Base-by-base conservation (phyloP, 2,797 vertebrate species). In the Carduelis carduelis region DNA sequence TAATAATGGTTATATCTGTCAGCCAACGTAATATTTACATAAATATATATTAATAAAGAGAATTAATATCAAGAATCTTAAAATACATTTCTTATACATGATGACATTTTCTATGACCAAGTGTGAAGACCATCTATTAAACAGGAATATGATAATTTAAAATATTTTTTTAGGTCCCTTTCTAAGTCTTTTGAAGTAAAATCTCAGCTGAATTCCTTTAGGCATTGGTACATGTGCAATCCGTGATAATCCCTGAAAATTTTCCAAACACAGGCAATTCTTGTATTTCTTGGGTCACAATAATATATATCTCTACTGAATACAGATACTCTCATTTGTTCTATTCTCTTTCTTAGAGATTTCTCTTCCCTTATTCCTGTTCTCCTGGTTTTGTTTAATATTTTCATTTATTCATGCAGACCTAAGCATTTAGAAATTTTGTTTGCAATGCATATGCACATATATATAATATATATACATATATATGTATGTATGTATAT, bases 21-120 rank as follows among this genome's bases (percentile, higher is more conserved):
- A 93, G 49, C 30, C 34, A 90, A 35, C 30, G 64, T 68, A 37
- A 57, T 87, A 84, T 88, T 89, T 91, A 61, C 12, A 66, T 63
- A 76, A 80, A 83, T 60, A 61, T 8, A 80, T 46, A 79, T 44
- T 32, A 95, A 84, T 23, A 72, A 55, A 43, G 27, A 55, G 4
- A 91, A 75, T 30, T 34, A 84, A 50, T 63, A 78, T 35, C 10
- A 57, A 39, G 16, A 81, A 60, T 52, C 8, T 59, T 55, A 50
- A 28, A 21, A 53, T 52, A 2, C 1, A 6, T n/a, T 74, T 80
- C 37, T 23, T 55, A 63, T 16, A 66, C 5, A 18, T 23, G 6
- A 44, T 52, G 35, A 23, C 14, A 43, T 71, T 69, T 87, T 70
- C 41, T 55, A 13, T 80, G 41, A 82, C 9, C 82, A 81, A 69